Percentiles rank a stretch among this genome's conserved stretches.
Conservation (phyloP, 64 coral and sea anemone genomes). For the Montipora efflorescens region DNA sequence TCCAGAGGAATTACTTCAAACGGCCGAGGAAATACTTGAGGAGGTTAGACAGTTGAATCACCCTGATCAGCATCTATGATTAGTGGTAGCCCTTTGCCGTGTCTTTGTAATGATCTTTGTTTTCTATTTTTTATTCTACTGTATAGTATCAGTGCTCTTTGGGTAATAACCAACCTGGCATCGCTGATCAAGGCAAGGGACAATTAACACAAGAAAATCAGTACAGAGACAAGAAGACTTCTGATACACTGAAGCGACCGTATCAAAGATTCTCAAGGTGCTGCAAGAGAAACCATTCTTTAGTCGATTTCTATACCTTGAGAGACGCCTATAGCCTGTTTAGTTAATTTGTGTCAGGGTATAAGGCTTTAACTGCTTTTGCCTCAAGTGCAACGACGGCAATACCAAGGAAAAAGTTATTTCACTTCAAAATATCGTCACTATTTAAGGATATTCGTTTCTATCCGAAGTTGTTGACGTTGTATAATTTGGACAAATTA, state of each 20-base stretch:
- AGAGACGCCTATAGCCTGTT: too few species aligned
- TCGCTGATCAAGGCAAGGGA: not conserved
- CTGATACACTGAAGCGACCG: not conserved
- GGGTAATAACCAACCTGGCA: too few species aligned
- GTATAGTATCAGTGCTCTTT: not conserved
- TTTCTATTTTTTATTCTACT: not conserved
- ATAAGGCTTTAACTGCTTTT: too few species aligned
- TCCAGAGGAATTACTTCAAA: constrained; percentile 45
- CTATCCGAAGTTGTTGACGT: too few species aligned
- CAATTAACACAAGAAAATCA: not conserved
- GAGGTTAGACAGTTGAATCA: not conserved
- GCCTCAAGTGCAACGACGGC: too few species aligned
- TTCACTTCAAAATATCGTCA: too few species aligned
- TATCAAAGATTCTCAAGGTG: not conserved
- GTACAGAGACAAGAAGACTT: not conserved
- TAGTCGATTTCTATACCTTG: too few species aligned
- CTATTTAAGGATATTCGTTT: too few species aligned
- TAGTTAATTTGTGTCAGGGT: too few species aligned
- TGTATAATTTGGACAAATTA: too few species aligned
- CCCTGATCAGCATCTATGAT: not conserved
- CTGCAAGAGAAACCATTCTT: too few species aligned
- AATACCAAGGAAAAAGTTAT: too few species aligned
- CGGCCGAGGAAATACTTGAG: constrained; percentile 19
- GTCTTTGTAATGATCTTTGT: not conserved
- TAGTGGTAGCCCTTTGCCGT: not conserved